Base-by-base conservation (phyloP, 2,797 vertebrate species). In the Enteromius fasciolatus region DNA sequence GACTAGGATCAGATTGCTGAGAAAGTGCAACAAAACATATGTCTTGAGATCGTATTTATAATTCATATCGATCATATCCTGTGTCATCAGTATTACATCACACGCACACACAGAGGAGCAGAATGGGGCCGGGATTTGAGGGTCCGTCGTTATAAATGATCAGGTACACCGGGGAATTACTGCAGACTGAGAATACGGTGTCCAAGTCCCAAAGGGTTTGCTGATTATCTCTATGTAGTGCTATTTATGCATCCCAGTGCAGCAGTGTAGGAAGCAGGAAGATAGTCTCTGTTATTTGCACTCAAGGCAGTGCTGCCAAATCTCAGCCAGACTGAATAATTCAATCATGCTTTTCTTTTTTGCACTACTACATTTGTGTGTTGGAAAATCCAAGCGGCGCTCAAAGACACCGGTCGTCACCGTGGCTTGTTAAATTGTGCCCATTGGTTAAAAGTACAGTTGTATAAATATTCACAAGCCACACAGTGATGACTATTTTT, bases 221-320 rank as follows among this genome's bases (percentile, higher is more conserved):
- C 87, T 90, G 90, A 70, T 75, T 90, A 92, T 91, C 90, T 91
- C 90, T 93, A 89, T 93, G 89, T 92, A 89, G 87, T 91, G 87
- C 92, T 93, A 93, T 95, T 95, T 96, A 94, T 94, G 94, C 93
- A 95, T 94, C 93, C 92, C 90, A 95, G 94, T 94, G 93, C 94
- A 95, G 90, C 90, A 90, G 92, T 92, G 92, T 92, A 95, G 94
- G 93, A 96, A 96, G 93, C 92, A 91, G 88, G 81, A 92, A 92
- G 89, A 92, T 89, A 86, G 89, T 89, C 89, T 91, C 89, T 88
- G 83, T 85, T 84, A 50, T 83, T 91, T 90, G 89, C 91, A 94
- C 93, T 94, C 92, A 90, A 94, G 93, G 90, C 91, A 93, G 92
- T 93, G 94, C 95, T 93, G 90, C 93, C 92, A 95, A 94, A 91